Base-by-base conservation (phyloP, 2,888 invertebrate species). In the Prenolepis imparis region DNA sequence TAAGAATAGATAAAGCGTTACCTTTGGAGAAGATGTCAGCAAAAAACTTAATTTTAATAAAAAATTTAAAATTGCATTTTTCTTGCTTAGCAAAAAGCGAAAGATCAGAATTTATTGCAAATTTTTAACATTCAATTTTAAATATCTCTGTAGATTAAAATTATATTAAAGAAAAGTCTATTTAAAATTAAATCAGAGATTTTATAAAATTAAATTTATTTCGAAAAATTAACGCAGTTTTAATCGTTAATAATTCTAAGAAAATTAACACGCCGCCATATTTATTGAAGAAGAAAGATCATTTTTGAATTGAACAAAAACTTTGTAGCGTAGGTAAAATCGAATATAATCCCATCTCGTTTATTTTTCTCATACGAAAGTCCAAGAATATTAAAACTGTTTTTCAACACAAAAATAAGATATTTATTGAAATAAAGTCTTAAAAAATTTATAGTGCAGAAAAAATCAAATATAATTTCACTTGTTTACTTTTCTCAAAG, bases 31-130 rank as follows among this genome's bases (percentile, higher is more conserved):
- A 36, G 32, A 75, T 21, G 64, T 44, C 36, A n/a, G 11, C 32
- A 36, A 64, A 52, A 24, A 18, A 36, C 48, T 75, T 75, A 36
- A 66, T 64, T 66, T 66, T 64, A 39, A 36, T 48, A 64, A 66
- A 66, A 66, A 52, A 66, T 75, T 44, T 21, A 18, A 64, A 48
- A 75, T 75, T 75, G 61, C 78, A 55, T 70, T 78, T 70, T 78
- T 78, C 72, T 9, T 11, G n/a, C n/a, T n/a, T n/a, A 52, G 39
- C 15, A 21, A 68, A 61, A 36, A 39, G 59, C 59, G 52, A 72
- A 72, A 15, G 70, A 57, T 15, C 18, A 44, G 44, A 64, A 48
- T 48, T 75, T 21, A 66, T 32, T 32, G 66, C 21, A 48, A 66
- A 41, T 75, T 66, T 36, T 64, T 66, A 66, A 75, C 66, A 64